Base-by-base conservation (phyloP, 1,140 invertebrate species). In the Scaptomyza hsui region DNA sequence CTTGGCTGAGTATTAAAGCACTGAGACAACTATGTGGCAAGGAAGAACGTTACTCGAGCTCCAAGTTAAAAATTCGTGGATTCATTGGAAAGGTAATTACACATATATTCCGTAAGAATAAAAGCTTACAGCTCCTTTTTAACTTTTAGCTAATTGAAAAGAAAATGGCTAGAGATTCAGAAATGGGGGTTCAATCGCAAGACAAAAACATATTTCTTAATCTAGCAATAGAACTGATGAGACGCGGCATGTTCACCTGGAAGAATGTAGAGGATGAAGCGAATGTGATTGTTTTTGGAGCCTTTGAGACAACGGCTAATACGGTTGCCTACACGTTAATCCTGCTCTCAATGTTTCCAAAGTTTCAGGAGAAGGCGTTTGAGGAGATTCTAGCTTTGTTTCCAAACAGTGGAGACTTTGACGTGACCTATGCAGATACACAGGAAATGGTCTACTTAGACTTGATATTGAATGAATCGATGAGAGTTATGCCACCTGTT, bases 391-490 rank as follows among this genome's bases (percentile, higher is more conserved):
- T 92, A 18, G 51, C 81, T 24, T 91, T 96, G 3, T 94, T 95
- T 83, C 94, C 93, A 5, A 45, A 78, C 1, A 75, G 83, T 29
- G 81, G 73, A 5, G 78, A 92, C 52, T 78, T 91, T 24, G 89
- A 92, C 15, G 91, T 92, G 0, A 93, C 92, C 4, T 92, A 92
- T 57, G 91, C 93, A 10, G 94, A 94, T 55, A 80, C 94, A 3
- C 83, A 92, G 41, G 73, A 93, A 53, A 94, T 96, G 94, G 93
- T 93, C 42, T 95, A 95, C 76, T 90, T 95, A 26, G 94, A 95
- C 53, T 92, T 93, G 65, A 93, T 94, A 1, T 92, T 95, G 0
- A 94, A 94, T 76, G 94, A 95, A 85, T 93, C 93, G 4, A 80
- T 95, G 63, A 88, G 95, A 78, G 86, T 89, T 13, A 83, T 91